These are phyloP conservation scores for Paramisgurnus dabryanus DNA, from an alignment of 2,113 vertebrate species.

Conservation along the genomic window DNA sequence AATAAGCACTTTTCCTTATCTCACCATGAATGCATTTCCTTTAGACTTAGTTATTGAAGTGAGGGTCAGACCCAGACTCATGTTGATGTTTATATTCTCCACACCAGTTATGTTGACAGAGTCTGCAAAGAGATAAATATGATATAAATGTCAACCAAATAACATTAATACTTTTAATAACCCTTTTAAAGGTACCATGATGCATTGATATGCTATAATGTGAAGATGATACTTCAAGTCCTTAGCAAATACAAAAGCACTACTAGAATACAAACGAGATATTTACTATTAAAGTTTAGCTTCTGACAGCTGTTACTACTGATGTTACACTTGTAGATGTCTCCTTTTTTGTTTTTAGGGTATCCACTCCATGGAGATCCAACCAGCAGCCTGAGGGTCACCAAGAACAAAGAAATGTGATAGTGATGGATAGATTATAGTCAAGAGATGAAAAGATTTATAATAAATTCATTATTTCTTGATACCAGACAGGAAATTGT, in stretches of 20 bases:
- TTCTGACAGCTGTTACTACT: constrained; percentile 66
- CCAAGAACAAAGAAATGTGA: no score
- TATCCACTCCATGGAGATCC: constrained; percentile 84
- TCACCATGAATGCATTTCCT: constrained; percentile 40
- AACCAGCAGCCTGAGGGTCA: constrained; percentile 75
- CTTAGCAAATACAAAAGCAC: no score
- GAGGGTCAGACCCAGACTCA: constrained; percentile 52
- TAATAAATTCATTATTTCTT: neutral
- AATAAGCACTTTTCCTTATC: neutral
- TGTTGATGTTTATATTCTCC: constrained; percentile 47
- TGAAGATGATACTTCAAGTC: neutral
- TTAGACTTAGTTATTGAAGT: neutral
- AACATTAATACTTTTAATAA: no score
- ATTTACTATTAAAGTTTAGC: constrained; percentile 76
- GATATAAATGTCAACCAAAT: neutral
- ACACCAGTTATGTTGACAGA: constrained; percentile 31
- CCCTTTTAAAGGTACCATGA: no score
- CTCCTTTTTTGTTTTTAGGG: constrained; percentile 77
- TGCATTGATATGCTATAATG: no score
- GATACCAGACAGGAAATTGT: neutral
- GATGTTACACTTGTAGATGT: constrained; percentile 78
- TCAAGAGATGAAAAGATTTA: no score
- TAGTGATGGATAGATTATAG: no score
- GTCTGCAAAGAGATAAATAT: constrained; percentile 9
- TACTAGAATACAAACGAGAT: neutral